Percentiles rank a stretch among this genome's conserved stretches.
These are phyloP conservation scores for Calcarius lapponicus DNA, from an alignment of 2,797 vertebrate genomes.

Conservation along the genomic window DNA sequence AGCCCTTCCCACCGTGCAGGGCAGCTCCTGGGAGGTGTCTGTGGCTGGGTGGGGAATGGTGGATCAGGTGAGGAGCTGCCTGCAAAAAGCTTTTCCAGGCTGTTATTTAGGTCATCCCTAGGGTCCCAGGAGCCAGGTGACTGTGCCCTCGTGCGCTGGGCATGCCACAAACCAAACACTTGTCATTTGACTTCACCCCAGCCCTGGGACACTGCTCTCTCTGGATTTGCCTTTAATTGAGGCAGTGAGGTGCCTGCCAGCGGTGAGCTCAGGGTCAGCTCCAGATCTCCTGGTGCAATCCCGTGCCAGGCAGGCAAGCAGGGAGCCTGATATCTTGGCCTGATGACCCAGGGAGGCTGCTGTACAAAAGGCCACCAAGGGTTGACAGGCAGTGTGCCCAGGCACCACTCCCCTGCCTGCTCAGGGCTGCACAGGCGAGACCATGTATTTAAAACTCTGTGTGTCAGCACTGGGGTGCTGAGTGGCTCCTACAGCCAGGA, in stretches of 20 bases:
- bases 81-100: neutral
- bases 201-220: neutral
- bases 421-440: neutral
- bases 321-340: neutral
- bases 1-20: neutral
- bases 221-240: constrained; percentile 7
- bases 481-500: fast-evolving
- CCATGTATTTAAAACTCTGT: fast-evolving
- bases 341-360: neutral
- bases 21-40: neutral
- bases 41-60: neutral
- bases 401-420: neutral
- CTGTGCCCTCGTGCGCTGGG: neutral
- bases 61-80: neutral
- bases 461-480: neutral
- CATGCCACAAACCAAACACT: neutral
- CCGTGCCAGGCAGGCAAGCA: neutral
- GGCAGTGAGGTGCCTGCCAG: neutral
- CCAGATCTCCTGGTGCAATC: neutral
- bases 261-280: neutral
- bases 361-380: neutral
- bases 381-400: neutral
- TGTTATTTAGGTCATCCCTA: neutral
- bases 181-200: neutral
- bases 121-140: neutral